A percentile compares a stretch with the other conserved stretches of the same genome.
Evolutionary conservation across 2,888 invertebrate species (phyloP).

Genomic region (Hydrotaea cyrtoneurina): DNA sequence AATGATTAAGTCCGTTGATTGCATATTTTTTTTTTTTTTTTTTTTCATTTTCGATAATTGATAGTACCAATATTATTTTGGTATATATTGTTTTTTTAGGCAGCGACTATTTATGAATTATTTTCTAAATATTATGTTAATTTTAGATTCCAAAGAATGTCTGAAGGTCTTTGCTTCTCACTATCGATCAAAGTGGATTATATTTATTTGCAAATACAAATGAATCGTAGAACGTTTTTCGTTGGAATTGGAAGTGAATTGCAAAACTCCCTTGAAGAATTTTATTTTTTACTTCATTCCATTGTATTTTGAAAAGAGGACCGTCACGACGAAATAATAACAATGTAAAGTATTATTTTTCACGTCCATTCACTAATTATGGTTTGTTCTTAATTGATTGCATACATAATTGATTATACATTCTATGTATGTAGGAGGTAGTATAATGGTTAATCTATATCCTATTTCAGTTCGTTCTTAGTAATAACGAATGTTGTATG

Average conservation of each 20-base stretch:
- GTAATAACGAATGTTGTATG: conserved; percentile 9
- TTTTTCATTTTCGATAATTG: too few relatives aligned
- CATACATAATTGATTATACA: not conserved
- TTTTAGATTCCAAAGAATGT: not conserved
- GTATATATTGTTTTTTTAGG: too few relatives aligned
- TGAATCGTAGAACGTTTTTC: too few relatives aligned
- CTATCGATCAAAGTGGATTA: too few relatives aligned
- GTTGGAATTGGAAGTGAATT: too few relatives aligned
- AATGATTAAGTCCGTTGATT: too few relatives aligned
- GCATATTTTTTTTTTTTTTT: too few relatives aligned
- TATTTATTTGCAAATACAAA: too few relatives aligned
- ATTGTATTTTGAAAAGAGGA: not conserved
- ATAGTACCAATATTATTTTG: not conserved
- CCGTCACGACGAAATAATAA: not conserved
- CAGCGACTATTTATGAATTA: too few relatives aligned
- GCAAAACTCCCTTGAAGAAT: too few relatives aligned
- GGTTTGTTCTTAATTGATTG: not conserved
- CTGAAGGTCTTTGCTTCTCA: too few relatives aligned
- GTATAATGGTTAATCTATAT: not conserved
- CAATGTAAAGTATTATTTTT: not conserved
- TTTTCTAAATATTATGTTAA: not conserved
- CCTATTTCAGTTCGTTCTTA: not conserved
- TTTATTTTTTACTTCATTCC: not conserved
- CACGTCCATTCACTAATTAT: not conserved
- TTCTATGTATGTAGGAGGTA: not conserved